Evolutionary conservation across 2,113 vertebrate genomes (phyloP), one percentile per base, ranked within the genome.

Genomic region (Callorhinus ursinus): DNA sequence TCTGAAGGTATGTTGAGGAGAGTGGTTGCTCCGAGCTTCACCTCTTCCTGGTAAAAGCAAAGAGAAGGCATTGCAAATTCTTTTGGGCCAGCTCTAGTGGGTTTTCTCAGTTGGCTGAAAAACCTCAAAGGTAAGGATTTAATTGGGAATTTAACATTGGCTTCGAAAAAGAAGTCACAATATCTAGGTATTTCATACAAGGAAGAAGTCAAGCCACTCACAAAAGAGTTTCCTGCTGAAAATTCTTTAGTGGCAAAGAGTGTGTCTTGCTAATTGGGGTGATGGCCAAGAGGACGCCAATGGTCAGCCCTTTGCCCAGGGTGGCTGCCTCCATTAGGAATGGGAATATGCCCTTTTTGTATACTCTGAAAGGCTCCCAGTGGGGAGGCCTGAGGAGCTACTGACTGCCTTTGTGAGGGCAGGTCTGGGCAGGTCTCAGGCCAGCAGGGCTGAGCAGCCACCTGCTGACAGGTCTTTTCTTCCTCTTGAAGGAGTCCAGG

Each of bases 381-480:
- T 98, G 97, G 99, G 98, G 98, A 96, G 63, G 96, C 63, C 98
- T 98, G 98, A 98, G 98, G 99, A 98, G 98, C 98, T 98, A 96
- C 98, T 96, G 96, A 98, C 92, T 93, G 88, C 92, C 92, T 98
- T 98, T 97, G 97, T 98, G 98, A 61, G 97, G 99, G 98, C 99
- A 99, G 99, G 98, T 96, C 99, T 98, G 98, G 98, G 98, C 99
- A 98, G 82, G 98, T 98, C 98, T 91, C 94, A 65, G 93, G 65
- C 65, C 95, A 96, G 95, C 92, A 36, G 3, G n/a, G 71, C 31
- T 95, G 94, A 97, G 96, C 5, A 57, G 97, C 97, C 97, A 42
- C 99, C 98, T 95, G 98, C 98, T 98, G 99, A 96, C 98, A 97
- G 95, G 79, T 96, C 98, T 93, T 98, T 99, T 99, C 98, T 99